Evolutionary conservation across 2,113 vertebrate species (phyloP), one percentile per base, ranked within the genome.

Genomic region (Chaenogobius annularis): DNA sequence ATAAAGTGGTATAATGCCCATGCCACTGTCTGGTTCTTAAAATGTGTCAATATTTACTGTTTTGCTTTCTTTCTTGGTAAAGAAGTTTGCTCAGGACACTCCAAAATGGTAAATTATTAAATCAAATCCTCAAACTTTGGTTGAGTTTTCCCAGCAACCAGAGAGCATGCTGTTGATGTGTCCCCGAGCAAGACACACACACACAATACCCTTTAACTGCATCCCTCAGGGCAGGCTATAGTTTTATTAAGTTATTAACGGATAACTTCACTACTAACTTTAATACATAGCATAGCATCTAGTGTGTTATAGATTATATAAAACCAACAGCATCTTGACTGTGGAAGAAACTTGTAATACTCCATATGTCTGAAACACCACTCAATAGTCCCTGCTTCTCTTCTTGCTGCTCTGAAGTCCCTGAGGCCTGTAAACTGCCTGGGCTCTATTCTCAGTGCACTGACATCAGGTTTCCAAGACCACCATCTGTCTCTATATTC

Each of bases 381-480:
- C 23, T 20, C 62, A 72, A 75, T 56, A 79, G 72, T 55, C 66
- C 22, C 20, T 71, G 73, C 66, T 14, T 79, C 73, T 81, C 58
- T 47, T 1, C 0, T 13, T 70, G 74, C 68, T 63, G 40, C 22
- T 73, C 13, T 50, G 19, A 55, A 55, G 47, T 6, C 23, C 52
- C 8, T 65, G 10, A 58, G 47, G 44, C 54, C n/a, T 67, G 70
- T 59, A 15, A 40, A 40, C 43, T 46, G 20, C 67, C 14, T 3
- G 17, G 17, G 15, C 56, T 64, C 61, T n/a, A 55, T 54, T 31
- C 52, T 70, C 55, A 70, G 20, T 22, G 56, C 52, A 22, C 43
- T 71, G 59, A 22, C 52, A 52, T 11, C 2, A 19, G 44, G 52
- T 72, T 37, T 52, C 31, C 22, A n/a, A 44, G 31, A 52, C 7